These are phyloP conservation scores for Elachura formosa DNA, from an alignment of 2,113 vertebrate species.

Conservation along the genomic window DNA sequence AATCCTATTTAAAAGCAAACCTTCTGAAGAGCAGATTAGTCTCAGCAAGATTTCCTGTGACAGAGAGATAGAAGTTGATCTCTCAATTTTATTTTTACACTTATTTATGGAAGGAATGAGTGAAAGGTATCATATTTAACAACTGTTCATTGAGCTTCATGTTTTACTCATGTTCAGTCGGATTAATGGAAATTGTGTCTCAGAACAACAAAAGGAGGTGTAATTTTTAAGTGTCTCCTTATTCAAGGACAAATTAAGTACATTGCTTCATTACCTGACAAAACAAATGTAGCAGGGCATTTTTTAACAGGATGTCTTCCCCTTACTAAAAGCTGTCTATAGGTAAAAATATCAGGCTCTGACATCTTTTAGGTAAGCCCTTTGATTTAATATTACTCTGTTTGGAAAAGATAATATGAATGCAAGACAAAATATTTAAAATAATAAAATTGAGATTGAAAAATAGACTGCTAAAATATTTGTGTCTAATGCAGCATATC, in stretches of 20 bases:
- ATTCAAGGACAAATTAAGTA: constrained; percentile 12
- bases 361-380: background rate
- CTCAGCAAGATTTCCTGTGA: constrained; percentile 3
- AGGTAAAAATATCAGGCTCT: background rate
- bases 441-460: background rate
- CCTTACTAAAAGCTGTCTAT: background rate
- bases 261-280: background rate
- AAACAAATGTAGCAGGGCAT: background rate
- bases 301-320: background rate
- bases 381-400: background rate
- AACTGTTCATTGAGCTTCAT: background rate
- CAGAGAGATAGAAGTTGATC: background rate
- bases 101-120: background rate
- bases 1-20: constrained; percentile 62
- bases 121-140: background rate
- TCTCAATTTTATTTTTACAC: background rate
- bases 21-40: constrained; percentile 44
- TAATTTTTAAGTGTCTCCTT: background rate
- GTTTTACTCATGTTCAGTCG: background rate
- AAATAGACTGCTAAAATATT: background rate
- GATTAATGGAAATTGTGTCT: constrained; percentile 21
- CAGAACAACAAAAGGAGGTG: background rate
- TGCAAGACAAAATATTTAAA: background rate
- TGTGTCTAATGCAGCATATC: background rate
- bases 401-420: background rate